Evolutionary conservation across 2,888 invertebrate species (phyloP), one percentile per base, ranked within the genome.

Genomic region (Drosophila silvestris): DNA sequence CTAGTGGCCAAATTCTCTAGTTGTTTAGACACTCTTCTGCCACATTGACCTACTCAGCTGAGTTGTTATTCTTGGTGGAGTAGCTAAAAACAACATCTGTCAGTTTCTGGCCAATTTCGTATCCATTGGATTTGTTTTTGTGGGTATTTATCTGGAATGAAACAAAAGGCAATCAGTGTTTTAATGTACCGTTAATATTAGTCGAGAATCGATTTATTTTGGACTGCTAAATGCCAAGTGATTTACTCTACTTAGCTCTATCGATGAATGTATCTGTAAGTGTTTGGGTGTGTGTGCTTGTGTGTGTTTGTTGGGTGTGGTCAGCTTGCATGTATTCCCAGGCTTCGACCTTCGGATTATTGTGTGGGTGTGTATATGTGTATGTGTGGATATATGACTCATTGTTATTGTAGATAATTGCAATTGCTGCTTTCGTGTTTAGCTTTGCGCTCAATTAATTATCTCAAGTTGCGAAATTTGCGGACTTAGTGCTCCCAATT

Each of bases 401-500:
- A 59, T 82, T 82, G 80, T 77, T 87, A 72, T 87, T 82, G 83
- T 76, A 80, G 86, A 90, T 90, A 90, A 89, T 87, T 90, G 90
- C 86, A 83, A 85, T 85, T 81, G 82, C 69, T 70, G 75, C 70
- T 87, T 58, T 88, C 81, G 74, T 85, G 90, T 90, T 88, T 83
- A 76, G 86, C 73, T 89, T 86, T 75, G 84, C 80, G 82, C 87
- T 89, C 86, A 90, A 87, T 87, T 87, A 90, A 87, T 87, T 90
- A 90, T 89, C 86, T 84, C 77, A 89, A 87, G 84, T 84, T 85
- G 54, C 70, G 76, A 85, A 90, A 85, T 89, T 89, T 87, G 69
- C 70, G 83, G 74, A 85, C 82, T 87, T 84, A 82, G 62, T 77
- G 70, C 62, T 47, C 69, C 72, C 62, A 72, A 74, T 84, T 70